Percentiles rank a stretch among this genome's conserved stretches.
These are phyloP conservation scores for Hemiscyllium ocellatum DNA, from an alignment of 2,113 vertebrate genomes.

Conservation along the genomic window DNA sequence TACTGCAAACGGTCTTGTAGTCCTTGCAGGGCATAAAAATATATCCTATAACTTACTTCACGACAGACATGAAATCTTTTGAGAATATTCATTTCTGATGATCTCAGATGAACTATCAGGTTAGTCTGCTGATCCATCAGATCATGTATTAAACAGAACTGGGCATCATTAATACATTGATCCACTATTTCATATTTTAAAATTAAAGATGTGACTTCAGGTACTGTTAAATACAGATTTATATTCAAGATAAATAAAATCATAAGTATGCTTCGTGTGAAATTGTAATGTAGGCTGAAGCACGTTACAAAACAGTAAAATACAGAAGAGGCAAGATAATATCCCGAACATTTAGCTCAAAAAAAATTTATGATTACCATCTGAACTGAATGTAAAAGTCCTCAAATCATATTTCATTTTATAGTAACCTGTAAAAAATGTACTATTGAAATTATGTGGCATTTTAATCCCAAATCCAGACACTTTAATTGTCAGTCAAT, in stretches of 20 bases:
- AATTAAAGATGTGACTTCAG: neutral
- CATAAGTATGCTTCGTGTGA: neutral
- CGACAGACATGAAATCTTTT: neutral
- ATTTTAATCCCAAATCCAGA: neutral
- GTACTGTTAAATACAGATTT: neutral
- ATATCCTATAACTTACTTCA: neutral
- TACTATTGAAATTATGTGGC: neutral
- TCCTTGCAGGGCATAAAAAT: neutral
- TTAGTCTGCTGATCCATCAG: neutral
- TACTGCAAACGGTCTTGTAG: neutral
- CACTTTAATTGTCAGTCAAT: neutral
- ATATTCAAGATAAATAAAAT: neutral
- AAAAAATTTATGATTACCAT: neutral
- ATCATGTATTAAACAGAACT: neutral
- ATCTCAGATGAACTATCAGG: neutral
- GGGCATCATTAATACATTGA: neutral
- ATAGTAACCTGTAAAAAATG: neutral
- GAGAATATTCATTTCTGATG: neutral
- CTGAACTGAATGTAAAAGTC: neutral
- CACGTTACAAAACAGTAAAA: neutral
- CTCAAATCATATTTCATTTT: neutral
- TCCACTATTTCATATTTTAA: neutral
- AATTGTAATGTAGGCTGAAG: neutral
- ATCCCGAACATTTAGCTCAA: neutral
- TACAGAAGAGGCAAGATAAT: neutral